Percentiles rank a stretch among this genome's conserved stretches.
Evolutionary conservation across 2,797 vertebrate genomes (phyloP).

Genomic region (Premnoplex brunnescens): DNA sequence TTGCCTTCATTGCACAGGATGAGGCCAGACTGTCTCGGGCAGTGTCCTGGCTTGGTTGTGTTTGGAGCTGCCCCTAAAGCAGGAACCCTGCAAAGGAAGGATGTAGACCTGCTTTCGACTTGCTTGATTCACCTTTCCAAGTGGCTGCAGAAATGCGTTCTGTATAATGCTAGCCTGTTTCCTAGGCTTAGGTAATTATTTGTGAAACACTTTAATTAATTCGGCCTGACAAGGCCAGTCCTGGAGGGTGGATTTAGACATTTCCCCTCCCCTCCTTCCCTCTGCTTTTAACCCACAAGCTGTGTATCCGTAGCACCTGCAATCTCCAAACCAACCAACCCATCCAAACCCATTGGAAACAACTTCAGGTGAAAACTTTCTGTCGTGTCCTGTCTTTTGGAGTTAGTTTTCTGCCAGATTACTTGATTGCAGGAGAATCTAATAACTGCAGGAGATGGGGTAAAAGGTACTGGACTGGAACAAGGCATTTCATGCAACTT

Average conservation of each 20-base stretch:
- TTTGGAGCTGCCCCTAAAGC: not conserved
- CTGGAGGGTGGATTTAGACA: not conserved
- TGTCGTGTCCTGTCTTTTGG: not conserved
- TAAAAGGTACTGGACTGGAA: not conserved
- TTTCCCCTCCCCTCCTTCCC: not conserved
- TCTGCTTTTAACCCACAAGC: not conserved
- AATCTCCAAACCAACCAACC: not conserved
- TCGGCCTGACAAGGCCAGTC: not conserved
- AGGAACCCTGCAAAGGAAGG: not conserved
- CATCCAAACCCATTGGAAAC: not conserved
- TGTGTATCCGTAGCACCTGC: not conserved
- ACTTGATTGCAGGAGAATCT: not conserved
- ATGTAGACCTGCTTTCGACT: not conserved
- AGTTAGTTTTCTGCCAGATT: not conserved
- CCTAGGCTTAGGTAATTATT: not conserved
- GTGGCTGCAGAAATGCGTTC: not conserved
- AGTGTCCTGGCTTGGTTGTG: not conserved
- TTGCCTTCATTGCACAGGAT: not conserved
- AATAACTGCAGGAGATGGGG: not conserved
- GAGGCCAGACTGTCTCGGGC: rapidly evolving
- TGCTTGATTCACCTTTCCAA: not conserved
- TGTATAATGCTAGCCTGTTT: not conserved
- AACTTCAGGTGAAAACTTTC: not conserved
- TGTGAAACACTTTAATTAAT: not conserved
- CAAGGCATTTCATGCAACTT: not conserved